Evolutionary conservation across 2,888 invertebrate species (phyloP), one percentile per base, ranked within the genome.

Genomic region (Mechanitis mazaeus): DNA sequence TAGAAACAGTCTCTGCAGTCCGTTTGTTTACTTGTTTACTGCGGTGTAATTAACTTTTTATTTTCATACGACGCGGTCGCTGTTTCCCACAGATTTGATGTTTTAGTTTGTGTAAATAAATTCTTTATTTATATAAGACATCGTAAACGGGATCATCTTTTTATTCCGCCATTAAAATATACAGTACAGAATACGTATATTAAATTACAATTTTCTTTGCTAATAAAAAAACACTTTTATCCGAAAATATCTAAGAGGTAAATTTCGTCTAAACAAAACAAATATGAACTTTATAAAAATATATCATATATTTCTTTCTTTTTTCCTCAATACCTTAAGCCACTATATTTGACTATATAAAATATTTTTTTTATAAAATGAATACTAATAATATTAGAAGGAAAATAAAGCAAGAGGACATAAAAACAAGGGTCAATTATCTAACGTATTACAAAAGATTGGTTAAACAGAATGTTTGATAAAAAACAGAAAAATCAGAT

Each of bases 31-130:
- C 82, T 77, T 77, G 75, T 71, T 73, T 71, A 70, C 65, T 60
- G 71, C 68, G 62, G 67, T 71, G 77, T 78, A 79, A 81, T 82
- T 81, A 83, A 81, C 77, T 75, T 79, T 80, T 81, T 79, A 79
- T 81, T 80, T 77, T 66, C 61, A 64, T 64, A 63, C 61, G 65
- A 60, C 60, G 59, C 61, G 63, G 57, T 56, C 62, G 64, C 59
- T 62, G 60, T 57, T 67, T 67, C 62, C 61, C 61, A 63, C 63
- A 61, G 66, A 63, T 68, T 67, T 63, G 61, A 56, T 63, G 56
- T 60, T 64, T 60, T 61, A 63, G 59, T 57, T 64, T 42, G 54
- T 64, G 56, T 61, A 64, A 64, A 67, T 60, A 59, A 63, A 63
- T 54, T 35, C 33, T 55, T 61, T 35, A 50, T 56, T 63, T 63